Evolutionary conservation across 2,113 vertebrate species (phyloP).

Genomic region (Leucopsar rothschildi): DNA sequence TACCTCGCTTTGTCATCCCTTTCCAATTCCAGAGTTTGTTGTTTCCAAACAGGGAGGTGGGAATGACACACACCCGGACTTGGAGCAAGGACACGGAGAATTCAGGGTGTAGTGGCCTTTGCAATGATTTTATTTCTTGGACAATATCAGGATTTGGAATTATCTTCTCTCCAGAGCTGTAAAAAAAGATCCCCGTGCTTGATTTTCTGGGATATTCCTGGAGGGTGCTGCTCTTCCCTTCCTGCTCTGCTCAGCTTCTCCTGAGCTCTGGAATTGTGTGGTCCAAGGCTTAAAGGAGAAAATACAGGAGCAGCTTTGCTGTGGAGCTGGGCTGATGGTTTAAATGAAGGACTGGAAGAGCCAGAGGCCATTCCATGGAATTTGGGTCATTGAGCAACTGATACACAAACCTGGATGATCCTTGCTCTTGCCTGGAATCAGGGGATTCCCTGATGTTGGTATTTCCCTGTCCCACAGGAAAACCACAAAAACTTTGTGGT

Average conservation of each 20-base stretch:
- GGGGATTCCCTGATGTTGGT: background rate
- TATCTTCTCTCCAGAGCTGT: background rate
- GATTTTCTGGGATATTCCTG: background rate
- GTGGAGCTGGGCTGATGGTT: background rate
- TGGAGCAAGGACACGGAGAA: background rate
- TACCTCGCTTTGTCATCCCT: background rate
- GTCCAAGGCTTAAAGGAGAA: background rate
- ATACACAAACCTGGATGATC: fast-evolving
- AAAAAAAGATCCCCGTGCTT: background rate
- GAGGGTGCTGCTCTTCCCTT: background rate
- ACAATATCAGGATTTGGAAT: background rate
- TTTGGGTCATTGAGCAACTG: fast-evolving
- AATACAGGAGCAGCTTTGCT: background rate
- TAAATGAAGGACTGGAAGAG: background rate
- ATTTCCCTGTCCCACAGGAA: background rate
- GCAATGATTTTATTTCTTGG: fast-evolving
- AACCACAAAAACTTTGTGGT: background rate
- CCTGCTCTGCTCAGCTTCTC: background rate
- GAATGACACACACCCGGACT: background rate
- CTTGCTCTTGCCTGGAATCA: fast-evolving
- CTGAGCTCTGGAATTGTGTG: background rate
- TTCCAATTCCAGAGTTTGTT: background rate
- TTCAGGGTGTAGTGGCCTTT: fast-evolving
- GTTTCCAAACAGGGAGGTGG: background rate
- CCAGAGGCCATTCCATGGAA: background rate